Base-by-base conservation (phyloP, 2,797 vertebrate species). In the Gymnothorax reevesii region DNA sequence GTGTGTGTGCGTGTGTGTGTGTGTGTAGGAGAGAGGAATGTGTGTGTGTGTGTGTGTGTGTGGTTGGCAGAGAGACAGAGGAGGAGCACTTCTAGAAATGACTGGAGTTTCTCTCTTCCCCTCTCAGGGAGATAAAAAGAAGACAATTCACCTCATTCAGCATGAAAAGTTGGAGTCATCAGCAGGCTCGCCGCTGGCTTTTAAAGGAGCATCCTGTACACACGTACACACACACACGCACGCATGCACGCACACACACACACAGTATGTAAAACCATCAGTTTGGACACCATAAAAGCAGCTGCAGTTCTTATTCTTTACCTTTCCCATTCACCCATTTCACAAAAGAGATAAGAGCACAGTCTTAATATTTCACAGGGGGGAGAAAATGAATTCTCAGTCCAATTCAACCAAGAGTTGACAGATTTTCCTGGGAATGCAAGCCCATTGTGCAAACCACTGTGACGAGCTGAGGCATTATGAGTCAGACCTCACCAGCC, bases 191-290 rank as follows among this genome's bases (percentile, higher is more conserved):
- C 88, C 89, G 88, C 87, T 90, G 83, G 57, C 33, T 22, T 79
- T 80, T 54, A 80, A 85, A 84, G 17, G 20, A 86, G 86, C 83
- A 87, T 83, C 85, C 9, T 0, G 88, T 87, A 87, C 17, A 83
- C 89, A 89, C 84, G 86, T 88, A 91, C 92, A 89, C 88, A 69
- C 4, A 83, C 64, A 80, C 73, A 64, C 69, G 10, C 66, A 22
- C 4, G 83, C 89, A 89, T 83, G 86, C 89, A 91, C 92, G 89
- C 88, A 69, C 4, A 83, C 64, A 80, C 73, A 64, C 69, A 20
- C 66, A 22, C 1, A 42, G 33, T 42, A 42, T 42, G 33, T 42
- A 42, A 42, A 42, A 42, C 1, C 33, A 42, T 42, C 1, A 42
- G 33, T 42, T 42, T 42, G 33, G 13, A 22, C 85, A 86, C 52